phyloP scores from a whole-genome alignment of 2,888 invertebrate species.

The Geophilus truncorum region DNA sequence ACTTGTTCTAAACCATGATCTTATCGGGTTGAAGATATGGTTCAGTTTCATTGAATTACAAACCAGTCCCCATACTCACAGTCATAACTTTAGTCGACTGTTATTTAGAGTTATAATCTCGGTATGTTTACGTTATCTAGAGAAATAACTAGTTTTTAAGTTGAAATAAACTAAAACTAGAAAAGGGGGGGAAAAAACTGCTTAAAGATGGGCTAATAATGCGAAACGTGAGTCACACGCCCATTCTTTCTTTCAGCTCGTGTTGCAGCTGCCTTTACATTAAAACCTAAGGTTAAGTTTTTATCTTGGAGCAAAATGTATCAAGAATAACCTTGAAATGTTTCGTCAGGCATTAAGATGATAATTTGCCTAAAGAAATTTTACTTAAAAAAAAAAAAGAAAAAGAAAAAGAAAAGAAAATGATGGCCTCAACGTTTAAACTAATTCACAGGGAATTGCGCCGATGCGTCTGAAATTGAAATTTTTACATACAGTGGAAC shows the following conservation, averaged over 20 bases:
- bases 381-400: neutral
- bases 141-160: no score
- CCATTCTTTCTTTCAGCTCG: neutral
- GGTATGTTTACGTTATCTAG: no score
- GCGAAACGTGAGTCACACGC: neutral
- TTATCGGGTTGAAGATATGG: neutral
- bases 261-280: neutral
- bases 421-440: no score
- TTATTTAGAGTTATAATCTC: no score
- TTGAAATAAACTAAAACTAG: no score
- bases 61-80: no score
- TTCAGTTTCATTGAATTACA: neutral
- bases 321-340: neutral
- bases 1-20: neutral
- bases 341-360: neutral
- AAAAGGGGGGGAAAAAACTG: no score
- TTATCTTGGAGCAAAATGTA: neutral
- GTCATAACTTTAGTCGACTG: no score
- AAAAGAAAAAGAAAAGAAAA: neutral
- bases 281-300: neutral
- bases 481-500: no score
- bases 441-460: no score
- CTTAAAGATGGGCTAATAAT: neutral
- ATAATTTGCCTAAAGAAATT: neutral
- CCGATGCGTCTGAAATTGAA: no score